A percentile compares a stretch with the other conserved stretches of the same genome.
phyloP scores from a whole-genome alignment of 2,797 vertebrate genomes.

The Ispidina lecontei region DNA sequence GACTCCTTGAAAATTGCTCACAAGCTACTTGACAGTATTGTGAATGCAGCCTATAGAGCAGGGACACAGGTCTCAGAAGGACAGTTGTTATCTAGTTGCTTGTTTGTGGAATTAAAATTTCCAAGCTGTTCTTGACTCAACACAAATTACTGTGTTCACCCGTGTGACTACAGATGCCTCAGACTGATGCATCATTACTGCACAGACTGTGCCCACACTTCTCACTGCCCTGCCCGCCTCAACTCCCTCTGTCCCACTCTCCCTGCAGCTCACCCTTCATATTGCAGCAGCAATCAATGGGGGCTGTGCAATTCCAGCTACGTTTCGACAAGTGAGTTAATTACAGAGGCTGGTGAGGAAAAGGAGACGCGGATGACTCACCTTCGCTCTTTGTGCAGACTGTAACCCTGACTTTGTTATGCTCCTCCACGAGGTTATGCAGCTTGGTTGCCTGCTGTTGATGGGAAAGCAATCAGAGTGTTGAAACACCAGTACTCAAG shows the following conservation, averaged over 20 bases:
- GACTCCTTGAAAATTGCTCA: background rate
- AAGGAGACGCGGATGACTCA: background rate
- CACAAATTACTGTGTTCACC: background rate
- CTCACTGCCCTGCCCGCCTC: background rate
- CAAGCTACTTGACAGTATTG: background rate
- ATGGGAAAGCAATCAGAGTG: background rate
- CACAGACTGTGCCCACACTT: background rate
- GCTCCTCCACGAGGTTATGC: conserved; percentile 56
- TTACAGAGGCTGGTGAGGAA: background rate
- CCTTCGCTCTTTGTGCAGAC: conserved; percentile 43
- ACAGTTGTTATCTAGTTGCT: background rate
- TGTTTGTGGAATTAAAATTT: conserved; percentile 14
- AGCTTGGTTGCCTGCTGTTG: conserved; percentile 72
- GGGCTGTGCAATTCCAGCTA: background rate
- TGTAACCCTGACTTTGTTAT: conserved; percentile 66
- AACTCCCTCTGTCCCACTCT: background rate
- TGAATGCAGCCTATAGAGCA: background rate
- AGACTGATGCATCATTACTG: background rate
- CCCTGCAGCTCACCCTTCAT: background rate
- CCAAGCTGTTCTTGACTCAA: background rate
- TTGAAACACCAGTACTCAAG: background rate
- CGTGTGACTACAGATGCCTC: background rate
- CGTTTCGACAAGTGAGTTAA: background rate
- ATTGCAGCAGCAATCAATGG: background rate
- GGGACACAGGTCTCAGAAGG: background rate